phyloP scores from a whole-genome alignment of 1,140 invertebrate species.

The Lasioglossum baleicum region DNA sequence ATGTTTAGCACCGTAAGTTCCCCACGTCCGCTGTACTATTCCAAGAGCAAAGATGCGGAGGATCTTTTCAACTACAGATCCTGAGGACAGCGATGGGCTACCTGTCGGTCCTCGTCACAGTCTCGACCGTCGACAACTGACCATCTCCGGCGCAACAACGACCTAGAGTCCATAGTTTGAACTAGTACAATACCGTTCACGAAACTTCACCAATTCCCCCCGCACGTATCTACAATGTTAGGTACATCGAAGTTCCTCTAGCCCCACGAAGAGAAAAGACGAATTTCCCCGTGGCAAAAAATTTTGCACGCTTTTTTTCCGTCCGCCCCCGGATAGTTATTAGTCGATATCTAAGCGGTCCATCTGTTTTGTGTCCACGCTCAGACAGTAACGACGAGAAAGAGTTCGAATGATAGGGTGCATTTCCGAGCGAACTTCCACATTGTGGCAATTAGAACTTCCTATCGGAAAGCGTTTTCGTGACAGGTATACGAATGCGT shows the following conservation, averaged over 20 bases:
- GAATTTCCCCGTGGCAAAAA: too few relatives aligned
- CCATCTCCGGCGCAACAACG: too few relatives aligned
- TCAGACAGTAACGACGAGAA: not conserved
- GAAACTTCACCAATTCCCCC: not conserved
- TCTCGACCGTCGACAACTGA: conserved; percentile 17
- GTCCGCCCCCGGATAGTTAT: too few relatives aligned
- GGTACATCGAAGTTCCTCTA: too few relatives aligned
- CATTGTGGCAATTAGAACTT: conserved; percentile 40
- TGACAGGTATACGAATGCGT: conserved; percentile 17
- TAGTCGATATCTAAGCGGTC: too few relatives aligned
- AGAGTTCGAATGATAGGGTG: not conserved
- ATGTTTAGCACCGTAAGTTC: conserved; percentile 54
- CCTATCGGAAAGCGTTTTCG: too few relatives aligned
- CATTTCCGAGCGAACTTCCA: not conserved
- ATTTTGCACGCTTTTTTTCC: too few relatives aligned
- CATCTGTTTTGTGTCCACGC: too few relatives aligned
- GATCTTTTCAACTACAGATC: conserved; percentile 36
- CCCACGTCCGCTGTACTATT: not conserved
- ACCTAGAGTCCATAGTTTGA: too few relatives aligned
- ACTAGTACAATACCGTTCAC: not conserved
- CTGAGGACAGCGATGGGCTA: conserved; percentile 54
- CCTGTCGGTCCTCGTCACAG: conserved; percentile 50
- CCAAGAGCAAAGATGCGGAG: not conserved
- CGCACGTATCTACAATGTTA: not conserved
- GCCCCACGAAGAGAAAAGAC: too few relatives aligned